A percentile compares a stretch with the other conserved stretches of the same genome.
Evolutionary conservation across 1,140 invertebrate genomes (phyloP).

Genomic region (Hyles vespertilio): DNA sequence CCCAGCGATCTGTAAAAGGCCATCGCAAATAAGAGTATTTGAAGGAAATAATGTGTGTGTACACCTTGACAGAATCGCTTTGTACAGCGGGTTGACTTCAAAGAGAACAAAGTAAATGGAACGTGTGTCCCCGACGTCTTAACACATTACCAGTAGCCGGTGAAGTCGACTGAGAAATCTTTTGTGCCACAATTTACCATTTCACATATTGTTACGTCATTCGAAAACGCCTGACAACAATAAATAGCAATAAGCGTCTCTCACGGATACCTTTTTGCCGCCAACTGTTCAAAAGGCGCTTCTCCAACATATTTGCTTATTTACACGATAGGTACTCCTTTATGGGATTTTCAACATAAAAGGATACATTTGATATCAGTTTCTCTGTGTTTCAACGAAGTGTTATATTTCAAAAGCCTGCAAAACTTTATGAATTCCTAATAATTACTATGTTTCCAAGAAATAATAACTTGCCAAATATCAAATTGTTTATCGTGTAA

Average conservation of each 20-base stretch:
- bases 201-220: conserved; percentile 12
- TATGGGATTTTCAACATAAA: no score
- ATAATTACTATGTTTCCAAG: no score
- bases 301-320: conserved; percentile 2
- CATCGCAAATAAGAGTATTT: no score
- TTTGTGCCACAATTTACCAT: conserved; percentile 18
- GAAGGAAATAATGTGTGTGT: neutral
- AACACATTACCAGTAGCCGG: conserved; percentile 18
- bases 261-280: conserved; percentile 3
- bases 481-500: no score
- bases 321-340: no score
- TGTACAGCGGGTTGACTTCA: conserved; percentile 18
- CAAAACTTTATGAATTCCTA: no score
- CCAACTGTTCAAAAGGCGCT: conserved; percentile 22
- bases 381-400: no score
- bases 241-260: conserved; percentile 18
- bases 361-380: no score
- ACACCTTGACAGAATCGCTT: conserved; percentile 2
- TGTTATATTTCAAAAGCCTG: no score
- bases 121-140: conserved; percentile 23
- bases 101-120: conserved; percentile 27
- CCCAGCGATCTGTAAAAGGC: no score
- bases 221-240: conserved; percentile 22
- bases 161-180: conserved; percentile 12
- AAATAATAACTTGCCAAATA: no score